Percentiles rank a stretch among this genome's conserved stretches.
These are phyloP conservation scores for Paedocypris sp. DNA, from an alignment of 2,113 vertebrate species.

Conservation along the genomic window DNA sequence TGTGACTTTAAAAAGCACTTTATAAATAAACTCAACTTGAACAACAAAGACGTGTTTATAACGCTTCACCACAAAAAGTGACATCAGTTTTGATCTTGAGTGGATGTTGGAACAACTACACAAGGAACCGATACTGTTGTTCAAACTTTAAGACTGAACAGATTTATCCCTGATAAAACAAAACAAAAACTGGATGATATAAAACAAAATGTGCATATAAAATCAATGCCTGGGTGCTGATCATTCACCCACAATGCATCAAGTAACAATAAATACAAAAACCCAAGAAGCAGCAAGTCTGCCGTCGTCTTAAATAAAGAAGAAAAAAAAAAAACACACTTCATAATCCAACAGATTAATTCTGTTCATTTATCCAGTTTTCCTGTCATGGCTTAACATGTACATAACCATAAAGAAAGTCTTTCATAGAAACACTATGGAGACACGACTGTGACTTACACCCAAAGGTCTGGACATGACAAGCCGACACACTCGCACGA, in stretches of 20 bases:
- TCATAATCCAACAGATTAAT: background rate
- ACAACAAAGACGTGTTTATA: too few relatives aligned
- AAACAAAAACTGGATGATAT: slow-evolving; percentile 2
- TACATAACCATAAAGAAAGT: background rate
- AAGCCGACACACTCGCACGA: background rate
- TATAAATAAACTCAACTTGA: too few relatives aligned
- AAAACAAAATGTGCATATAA: background rate
- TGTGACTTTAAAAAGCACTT: too few relatives aligned
- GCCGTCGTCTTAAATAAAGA: background rate
- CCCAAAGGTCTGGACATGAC: background rate
- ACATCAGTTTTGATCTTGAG: too few relatives aligned
- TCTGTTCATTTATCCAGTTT: background rate
- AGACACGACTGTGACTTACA: background rate
- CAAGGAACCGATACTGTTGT: too few relatives aligned
- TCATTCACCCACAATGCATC: slow-evolving; percentile 2
- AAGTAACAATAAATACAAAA: too few relatives aligned
- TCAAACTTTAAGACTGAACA: too few relatives aligned
- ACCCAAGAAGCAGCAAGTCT: slow-evolving; percentile 11
- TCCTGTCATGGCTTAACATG: background rate
- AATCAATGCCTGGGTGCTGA: background rate
- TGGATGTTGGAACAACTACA: too few relatives aligned
- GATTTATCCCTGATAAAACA: background rate
- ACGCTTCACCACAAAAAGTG: too few relatives aligned
- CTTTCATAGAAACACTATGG: background rate
- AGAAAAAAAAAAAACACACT: background rate